These are phyloP conservation scores for Perognathus longimembris DNA, from an alignment of 2,113 vertebrate genomes.

Conservation along the genomic window DNA sequence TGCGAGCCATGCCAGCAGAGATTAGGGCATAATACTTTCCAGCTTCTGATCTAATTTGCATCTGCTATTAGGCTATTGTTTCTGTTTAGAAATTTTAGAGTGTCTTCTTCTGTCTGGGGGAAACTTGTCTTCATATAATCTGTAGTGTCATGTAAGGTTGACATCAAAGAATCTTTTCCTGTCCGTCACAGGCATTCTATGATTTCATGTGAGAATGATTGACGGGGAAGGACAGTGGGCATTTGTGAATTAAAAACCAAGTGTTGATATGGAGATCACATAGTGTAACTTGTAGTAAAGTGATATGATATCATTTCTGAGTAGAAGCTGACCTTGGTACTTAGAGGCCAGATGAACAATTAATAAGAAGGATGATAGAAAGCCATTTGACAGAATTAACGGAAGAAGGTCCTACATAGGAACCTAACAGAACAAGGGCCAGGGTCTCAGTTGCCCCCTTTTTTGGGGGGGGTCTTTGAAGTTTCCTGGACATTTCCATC, in stretches of 20 bases:
- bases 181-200: background rate
- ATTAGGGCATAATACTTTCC: background rate
- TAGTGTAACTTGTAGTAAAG: background rate
- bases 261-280: background rate
- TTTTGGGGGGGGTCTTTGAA: background rate
- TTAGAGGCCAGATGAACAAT: background rate
- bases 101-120: background rate
- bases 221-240: background rate
- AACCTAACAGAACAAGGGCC: background rate
- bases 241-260: constrained; percentile 42
- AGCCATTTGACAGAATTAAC: background rate
- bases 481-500: background rate
- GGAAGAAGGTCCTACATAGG: background rate
- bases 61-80: background rate
- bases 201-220: background rate
- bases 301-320: background rate
- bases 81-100: background rate
- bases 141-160: background rate
- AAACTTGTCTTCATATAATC: constrained; percentile 15
- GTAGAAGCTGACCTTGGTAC: background rate
- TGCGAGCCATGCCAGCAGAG: background rate
- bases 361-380: background rate
- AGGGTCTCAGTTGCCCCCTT: background rate
- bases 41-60: background rate
- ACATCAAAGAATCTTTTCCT: background rate